A percentile compares a stretch with the other conserved stretches of the same genome.
Conservation (phyloP, 1,140 invertebrate genomes). For the Lepidostoma basale region DNA sequence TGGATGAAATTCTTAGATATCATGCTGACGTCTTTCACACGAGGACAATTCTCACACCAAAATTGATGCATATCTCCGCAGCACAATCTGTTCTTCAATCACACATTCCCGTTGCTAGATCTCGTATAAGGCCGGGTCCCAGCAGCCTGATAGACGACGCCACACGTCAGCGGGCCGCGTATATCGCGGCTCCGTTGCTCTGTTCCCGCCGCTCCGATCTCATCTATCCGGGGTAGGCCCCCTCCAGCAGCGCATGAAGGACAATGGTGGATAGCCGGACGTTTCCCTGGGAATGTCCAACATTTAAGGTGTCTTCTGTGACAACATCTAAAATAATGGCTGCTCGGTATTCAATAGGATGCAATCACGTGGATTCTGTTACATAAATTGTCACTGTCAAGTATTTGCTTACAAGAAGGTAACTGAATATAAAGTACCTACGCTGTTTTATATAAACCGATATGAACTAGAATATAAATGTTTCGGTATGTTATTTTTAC, state of each 20-base stretch:
- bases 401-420: too few relatives aligned
- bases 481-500: too few relatives aligned
- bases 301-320: not conserved
- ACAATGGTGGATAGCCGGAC: constrained; percentile 5
- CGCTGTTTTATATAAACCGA: too few relatives aligned
- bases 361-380: too few relatives aligned
- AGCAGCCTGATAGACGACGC: constrained; percentile 6
- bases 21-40: too few relatives aligned
- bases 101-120: not conserved
- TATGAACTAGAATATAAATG: too few relatives aligned
- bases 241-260: not conserved
- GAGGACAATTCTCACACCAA: too few relatives aligned
- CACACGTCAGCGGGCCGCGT: constrained; percentile 11
- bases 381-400: too few relatives aligned
- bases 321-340: not conserved
- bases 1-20: too few relatives aligned
- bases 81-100: not conserved
- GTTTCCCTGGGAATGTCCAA: not conserved
- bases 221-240: constrained; percentile 14
- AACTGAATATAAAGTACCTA: too few relatives aligned
- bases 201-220: not conserved
- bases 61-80: too few relatives aligned
- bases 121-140: not conserved
- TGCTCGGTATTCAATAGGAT: too few relatives aligned
- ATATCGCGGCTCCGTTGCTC: not conserved